These are phyloP conservation scores for Zonitis immaculata DNA, from an alignment of 2,888 invertebrate genomes.

Conservation along the genomic window DNA sequence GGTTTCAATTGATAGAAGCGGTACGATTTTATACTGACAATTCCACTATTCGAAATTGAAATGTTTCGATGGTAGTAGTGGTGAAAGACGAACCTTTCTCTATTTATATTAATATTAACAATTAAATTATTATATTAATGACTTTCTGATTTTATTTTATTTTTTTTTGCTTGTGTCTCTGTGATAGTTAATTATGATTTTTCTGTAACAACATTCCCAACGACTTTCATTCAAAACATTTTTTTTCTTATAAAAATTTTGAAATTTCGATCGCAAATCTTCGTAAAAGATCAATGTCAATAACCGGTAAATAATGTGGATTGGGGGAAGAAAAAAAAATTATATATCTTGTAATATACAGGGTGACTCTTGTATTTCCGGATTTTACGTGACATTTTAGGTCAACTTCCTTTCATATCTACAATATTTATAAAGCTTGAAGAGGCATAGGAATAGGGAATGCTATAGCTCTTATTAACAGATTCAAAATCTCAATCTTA, in stretches of 20 bases:
- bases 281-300: neutral
- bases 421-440: no score
- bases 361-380: no score
- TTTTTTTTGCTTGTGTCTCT: neutral
- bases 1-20: no score
- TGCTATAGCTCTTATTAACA: no score
- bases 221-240: no score
- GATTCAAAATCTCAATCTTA: no score
- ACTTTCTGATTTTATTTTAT: neutral
- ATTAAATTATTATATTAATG: neutral
- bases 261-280: neutral
- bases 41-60: neutral
- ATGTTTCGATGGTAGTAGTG: neutral
- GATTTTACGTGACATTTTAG: no score
- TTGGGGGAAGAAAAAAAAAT: no score
- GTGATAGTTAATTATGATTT: neutral
- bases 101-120: no score
- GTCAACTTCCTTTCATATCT: no score
- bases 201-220: neutral
- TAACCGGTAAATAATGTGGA: neutral
- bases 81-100: neutral
- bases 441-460: no score
- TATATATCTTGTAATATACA: no score
- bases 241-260: neutral
- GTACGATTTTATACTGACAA: neutral